These are phyloP conservation scores for Opisthocomus hoazin DNA, from an alignment of 2,113 vertebrate species.

Conservation along the genomic window DNA sequence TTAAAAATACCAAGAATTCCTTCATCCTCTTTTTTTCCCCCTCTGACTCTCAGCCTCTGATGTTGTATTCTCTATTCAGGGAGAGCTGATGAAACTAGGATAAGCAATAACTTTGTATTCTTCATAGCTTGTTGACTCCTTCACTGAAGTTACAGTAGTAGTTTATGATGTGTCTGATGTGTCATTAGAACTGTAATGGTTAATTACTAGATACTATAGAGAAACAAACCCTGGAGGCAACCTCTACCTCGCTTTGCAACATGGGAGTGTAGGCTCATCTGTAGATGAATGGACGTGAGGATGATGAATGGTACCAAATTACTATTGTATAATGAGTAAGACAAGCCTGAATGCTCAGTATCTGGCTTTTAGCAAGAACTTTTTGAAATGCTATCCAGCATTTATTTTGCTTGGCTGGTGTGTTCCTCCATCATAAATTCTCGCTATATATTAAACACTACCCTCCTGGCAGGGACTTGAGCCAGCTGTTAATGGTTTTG, in stretches of 20 bases:
- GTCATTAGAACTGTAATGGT: background rate
- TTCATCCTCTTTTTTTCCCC: background rate
- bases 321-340: background rate
- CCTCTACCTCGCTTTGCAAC: background rate
- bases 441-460: background rate
- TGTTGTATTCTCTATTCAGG: accelerated
- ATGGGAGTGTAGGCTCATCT: background rate
- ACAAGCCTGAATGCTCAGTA: background rate
- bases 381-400: background rate
- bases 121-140: background rate
- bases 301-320: background rate
- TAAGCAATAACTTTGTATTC: background rate
- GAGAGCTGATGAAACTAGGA: background rate
- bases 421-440: slow-evolving; percentile 4
- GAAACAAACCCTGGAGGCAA: background rate
- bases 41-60: background rate
- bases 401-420: background rate
- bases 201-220: background rate
- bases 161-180: background rate
- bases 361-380: background rate
- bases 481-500: slow-evolving; percentile 48
- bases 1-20: background rate
- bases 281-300: background rate
- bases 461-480: slow-evolving; percentile 10
- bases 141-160: background rate